phyloP scores from a whole-genome alignment of 2,113 vertebrate species.

The Xiphophorus couchianus region DNA sequence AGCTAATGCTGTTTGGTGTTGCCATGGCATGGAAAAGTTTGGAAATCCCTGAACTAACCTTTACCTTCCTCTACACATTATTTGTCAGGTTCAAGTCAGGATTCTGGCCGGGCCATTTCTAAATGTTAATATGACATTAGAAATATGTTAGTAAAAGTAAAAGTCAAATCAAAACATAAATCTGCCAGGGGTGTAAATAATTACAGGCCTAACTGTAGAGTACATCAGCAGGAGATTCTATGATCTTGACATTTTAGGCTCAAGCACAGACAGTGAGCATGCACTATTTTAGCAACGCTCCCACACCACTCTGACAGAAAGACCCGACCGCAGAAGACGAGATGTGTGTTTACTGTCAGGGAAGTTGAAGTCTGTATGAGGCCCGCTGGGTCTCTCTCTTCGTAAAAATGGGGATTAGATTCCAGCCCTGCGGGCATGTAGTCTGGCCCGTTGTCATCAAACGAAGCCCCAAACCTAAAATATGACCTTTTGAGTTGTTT shows the following conservation, averaged over 20 bases:
- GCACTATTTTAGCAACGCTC: neutral
- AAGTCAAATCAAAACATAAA: neutral
- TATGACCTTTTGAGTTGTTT: conserved; percentile 32
- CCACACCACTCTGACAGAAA: conserved; percentile 27
- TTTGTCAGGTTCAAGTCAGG: neutral
- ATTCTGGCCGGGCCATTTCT: no score
- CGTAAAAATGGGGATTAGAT: conserved; percentile 45
- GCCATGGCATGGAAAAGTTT: no score
- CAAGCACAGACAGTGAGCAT: neutral
- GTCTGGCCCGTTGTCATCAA: conserved; percentile 36
- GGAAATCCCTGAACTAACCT: no score
- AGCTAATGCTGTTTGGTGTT: no score
- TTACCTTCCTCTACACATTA: no score
- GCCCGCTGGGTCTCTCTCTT: conserved; percentile 21
- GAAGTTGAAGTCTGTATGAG: conserved; percentile 40
- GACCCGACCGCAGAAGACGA: neutral
- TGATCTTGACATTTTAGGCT: neutral
- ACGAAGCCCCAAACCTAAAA: conserved; percentile 50
- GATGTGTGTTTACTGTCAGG: conserved; percentile 42
- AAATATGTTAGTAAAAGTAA: neutral
- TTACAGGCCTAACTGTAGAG: neutral
- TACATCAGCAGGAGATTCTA: neutral
- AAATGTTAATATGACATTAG: no score
- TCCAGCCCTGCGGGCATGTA: conserved; percentile 47
- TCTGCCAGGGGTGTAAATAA: neutral